Evolutionary conservation across 1,140 invertebrate genomes (phyloP).

Genomic region (Drosophila ananassae): DNA sequence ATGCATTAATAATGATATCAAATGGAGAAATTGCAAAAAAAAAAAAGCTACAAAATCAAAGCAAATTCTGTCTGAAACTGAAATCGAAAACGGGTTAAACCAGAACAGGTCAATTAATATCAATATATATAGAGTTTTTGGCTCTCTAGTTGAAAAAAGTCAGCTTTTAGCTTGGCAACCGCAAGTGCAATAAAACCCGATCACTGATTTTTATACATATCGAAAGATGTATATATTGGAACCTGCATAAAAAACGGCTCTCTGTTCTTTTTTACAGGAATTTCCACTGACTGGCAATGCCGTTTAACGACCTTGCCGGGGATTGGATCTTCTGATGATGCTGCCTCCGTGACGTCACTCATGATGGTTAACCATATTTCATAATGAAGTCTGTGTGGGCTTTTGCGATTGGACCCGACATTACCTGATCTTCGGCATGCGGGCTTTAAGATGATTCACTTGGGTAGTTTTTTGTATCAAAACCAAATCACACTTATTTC

Average conservation of each 20-base stretch:
- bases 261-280: constrained; percentile 53
- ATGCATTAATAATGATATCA: constrained; percentile 46
- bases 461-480: constrained; percentile 19
- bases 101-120: constrained; percentile 63
- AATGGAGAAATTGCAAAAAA: constrained; percentile 32
- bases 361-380: constrained; percentile 41
- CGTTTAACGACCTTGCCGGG: constrained; percentile 58
- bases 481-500: constrained; percentile 42
- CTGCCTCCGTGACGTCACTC: constrained; percentile 64
- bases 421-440: constrained; percentile 54
- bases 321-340: constrained; percentile 5
- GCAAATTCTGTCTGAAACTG: constrained; percentile 26
- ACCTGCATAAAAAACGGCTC: constrained; percentile 27
- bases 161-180: constrained; percentile 50
- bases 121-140: constrained; percentile 27
- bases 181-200: constrained; percentile 57
- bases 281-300: constrained; percentile 70
- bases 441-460: constrained; percentile 32
- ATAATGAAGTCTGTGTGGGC: constrained; percentile 42
- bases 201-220: constrained; percentile 38
- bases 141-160: constrained; percentile 37
- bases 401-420: constrained; percentile 11
- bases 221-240: constrained; percentile 4
- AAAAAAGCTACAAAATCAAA: constrained; percentile 1
- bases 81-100: constrained; percentile 68